phyloP scores from a whole-genome alignment of 2,888 invertebrate species.

The Cataglyphis rosenhaueri region DNA sequence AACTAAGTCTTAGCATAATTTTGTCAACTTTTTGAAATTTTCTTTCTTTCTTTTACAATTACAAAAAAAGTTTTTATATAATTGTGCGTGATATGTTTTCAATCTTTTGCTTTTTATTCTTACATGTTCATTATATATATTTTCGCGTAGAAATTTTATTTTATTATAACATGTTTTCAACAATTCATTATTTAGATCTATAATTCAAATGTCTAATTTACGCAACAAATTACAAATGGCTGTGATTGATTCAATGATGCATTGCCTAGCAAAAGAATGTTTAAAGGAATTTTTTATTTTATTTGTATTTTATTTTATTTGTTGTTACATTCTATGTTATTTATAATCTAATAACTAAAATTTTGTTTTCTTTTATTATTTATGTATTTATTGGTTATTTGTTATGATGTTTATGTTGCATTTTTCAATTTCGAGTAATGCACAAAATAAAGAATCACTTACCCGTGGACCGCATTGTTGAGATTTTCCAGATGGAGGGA shows the following conservation, averaged over 20 bases:
- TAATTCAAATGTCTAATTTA: background rate
- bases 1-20: background rate
- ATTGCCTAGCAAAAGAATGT: background rate
- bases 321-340: background rate
- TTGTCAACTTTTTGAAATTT: background rate
- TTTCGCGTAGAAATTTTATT: background rate
- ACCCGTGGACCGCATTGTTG: conserved; percentile 89
- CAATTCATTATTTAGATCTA: background rate
- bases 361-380: background rate
- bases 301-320: too few relatives aligned
- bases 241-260: background rate
- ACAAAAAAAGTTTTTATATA: background rate
- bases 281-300: background rate
- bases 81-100: background rate
- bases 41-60: background rate
- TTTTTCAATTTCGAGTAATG: background rate
- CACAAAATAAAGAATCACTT: conserved; percentile 74
- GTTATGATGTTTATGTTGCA: background rate
- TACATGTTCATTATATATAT: background rate
- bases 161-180: background rate
- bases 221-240: background rate
- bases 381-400: too few relatives aligned
- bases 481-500: conserved; percentile 87
- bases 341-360: background rate
- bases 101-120: background rate